These are phyloP conservation scores for Cynoglossus semilaevis DNA, from an alignment of 2,113 vertebrate species.

Conservation along the genomic window DNA sequence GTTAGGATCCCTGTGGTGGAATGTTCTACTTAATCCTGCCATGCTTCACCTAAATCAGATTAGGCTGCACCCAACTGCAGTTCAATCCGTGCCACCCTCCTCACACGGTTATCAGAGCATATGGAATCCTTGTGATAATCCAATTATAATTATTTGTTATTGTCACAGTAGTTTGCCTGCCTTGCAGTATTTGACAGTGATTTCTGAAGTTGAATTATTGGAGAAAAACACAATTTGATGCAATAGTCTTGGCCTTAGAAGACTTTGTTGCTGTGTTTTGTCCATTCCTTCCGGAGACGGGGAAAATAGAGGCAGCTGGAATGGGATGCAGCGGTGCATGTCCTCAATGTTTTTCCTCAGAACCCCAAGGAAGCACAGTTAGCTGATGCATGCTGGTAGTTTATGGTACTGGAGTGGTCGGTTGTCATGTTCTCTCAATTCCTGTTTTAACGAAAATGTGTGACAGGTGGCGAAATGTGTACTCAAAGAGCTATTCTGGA, in stretches of 20 bases:
- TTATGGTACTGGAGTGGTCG: background rate
- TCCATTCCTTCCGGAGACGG: background rate
- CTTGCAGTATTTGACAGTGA: background rate
- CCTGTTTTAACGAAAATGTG: background rate
- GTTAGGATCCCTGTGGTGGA: background rate
- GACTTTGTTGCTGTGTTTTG: no score
- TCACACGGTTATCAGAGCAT: background rate
- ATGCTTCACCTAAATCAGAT: background rate
- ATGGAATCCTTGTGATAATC: constrained; percentile 7
- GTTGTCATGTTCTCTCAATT: background rate
- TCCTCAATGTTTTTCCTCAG: constrained; percentile 1
- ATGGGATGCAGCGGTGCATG: background rate
- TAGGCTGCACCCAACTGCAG: background rate
- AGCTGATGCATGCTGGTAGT: background rate
- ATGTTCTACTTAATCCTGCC: constrained; percentile 4
- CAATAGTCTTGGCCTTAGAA: background rate
- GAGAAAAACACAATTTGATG: background rate
- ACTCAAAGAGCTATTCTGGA: constrained; percentile 1
- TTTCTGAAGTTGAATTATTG: background rate
- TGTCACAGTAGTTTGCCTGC: background rate
- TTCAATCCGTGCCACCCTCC: background rate
- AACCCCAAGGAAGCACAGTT: background rate
- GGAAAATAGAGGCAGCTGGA: background rate
- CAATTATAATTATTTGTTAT: constrained; percentile 3
- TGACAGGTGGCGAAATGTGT: background rate